Evolutionary conservation across 2,888 invertebrate species (phyloP), one percentile per base, ranked within the genome.

Genomic region (Shargacucullia verbasci): DNA sequence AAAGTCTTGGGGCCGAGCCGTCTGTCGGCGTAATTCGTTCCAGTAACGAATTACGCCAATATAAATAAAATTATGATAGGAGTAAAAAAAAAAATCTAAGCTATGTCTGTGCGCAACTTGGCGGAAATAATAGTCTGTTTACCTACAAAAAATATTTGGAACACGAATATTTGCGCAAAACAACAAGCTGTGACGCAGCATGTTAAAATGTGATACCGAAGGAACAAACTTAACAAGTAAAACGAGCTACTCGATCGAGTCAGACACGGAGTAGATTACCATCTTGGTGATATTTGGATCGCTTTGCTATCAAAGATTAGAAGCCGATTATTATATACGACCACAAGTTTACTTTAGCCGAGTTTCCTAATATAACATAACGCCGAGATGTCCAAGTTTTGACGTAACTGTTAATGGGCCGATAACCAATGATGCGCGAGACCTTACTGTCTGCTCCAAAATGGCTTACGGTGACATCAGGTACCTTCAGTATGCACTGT

Each of bases 1-100:
- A n/a, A n/a, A n/a, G 20, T 4, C 20, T 2, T 20, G 20, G 20
- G 4, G 20, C 4, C 20, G 20, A 20, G 15, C 33, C n/a, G 57
- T 59, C 49, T 60, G 39, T n/a, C n/a, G n/a, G n/a, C n/a, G n/a
- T n/a, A n/a, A 20, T 4, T 20, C 20, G n/a, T n/a, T 20, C 2
- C 20, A 3, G 20, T 2, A 20, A 20, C 2, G 20, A 20, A 20
- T 20, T 20, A 2, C 2, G 20, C 20, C 2, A 20, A 20, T 20
- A 20, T 20, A 20, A 20, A 20, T 20, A 20, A 20, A 20, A 20
- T 20, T 20, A 2, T 20, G 20, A 4, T 20, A 20, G 2, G 20
- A 20, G 20, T 20, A 20, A 29, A 29, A 29, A 29, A 29, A 6
- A 9, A 29, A n/a, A n/a, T n/a, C n/a, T 29, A 8, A 29, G 9